These are phyloP conservation scores for Plebejus argus DNA, from an alignment of 2,888 invertebrate genomes.

Conservation along the genomic window DNA sequence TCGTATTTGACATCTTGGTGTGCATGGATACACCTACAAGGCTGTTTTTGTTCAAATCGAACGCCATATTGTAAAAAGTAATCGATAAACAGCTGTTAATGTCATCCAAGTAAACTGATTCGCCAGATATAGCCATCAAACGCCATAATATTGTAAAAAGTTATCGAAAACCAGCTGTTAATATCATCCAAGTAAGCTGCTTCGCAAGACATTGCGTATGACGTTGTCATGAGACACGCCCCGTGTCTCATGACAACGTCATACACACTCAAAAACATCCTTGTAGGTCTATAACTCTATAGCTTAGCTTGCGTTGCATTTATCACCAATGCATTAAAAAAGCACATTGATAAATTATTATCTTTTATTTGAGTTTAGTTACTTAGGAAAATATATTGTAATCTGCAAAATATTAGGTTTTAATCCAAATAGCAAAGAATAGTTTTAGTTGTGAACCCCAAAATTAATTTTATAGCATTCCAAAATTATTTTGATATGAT, in stretches of 20 bases:
- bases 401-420: background rate
- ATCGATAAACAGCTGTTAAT: too few species aligned
- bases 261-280: background rate
- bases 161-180: too few species aligned
- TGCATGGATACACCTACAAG: conserved; percentile 20
- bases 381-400: background rate
- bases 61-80: too few species aligned
- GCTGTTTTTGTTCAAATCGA: background rate
- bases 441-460: background rate
- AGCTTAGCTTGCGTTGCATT: background rate
- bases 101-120: too few species aligned
- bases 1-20: conserved; percentile 38
- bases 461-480: background rate
- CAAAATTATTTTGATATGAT: background rate
- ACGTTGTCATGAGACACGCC: too few species aligned
- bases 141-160: too few species aligned
- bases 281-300: background rate
- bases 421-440: background rate
- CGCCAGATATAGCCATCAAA: too few species aligned
- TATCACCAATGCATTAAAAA: background rate
- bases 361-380: background rate
- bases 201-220: too few species aligned
- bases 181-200: too few species aligned
- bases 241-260: background rate
- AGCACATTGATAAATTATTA: background rate